Percentiles rank a stretch among this genome's conserved stretches.
These are phyloP conservation scores for Spodoptera frugiperda DNA, from an alignment of 1,140 invertebrate genomes.

Conservation along the genomic window DNA sequence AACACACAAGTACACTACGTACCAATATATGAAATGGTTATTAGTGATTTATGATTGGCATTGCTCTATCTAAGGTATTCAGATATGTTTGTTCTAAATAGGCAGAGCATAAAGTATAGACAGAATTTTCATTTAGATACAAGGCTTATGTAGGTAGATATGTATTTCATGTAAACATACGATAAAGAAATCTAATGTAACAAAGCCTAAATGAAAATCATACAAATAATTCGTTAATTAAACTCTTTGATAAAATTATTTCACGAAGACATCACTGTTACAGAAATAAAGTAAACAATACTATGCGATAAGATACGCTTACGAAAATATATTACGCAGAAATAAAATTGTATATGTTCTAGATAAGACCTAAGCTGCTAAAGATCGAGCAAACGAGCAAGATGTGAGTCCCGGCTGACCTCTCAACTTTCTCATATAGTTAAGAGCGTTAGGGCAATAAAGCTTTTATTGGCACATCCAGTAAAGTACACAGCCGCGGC, in stretches of 20 bases:
- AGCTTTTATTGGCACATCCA: constrained; percentile 39
- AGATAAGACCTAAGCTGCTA: constrained; percentile 17
- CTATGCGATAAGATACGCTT: constrained; percentile 16
- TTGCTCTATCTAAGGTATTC: no score
- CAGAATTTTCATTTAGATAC: no score
- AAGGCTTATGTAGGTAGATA: no score
- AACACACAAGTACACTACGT: no score
- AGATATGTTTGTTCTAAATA: no score
- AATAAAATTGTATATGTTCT: constrained; percentile 13
- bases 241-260: not conserved
- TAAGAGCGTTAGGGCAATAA: constrained; percentile 46
- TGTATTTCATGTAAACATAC: no score
- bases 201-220: not conserved
- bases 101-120: no score
- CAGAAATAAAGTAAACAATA: constrained; percentile 16
- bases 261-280: not conserved
- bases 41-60: no score
- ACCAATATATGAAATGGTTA: no score
- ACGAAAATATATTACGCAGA: not conserved
- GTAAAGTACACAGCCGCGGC: not conserved
- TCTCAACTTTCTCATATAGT: constrained; percentile 51
- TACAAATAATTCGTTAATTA: not conserved
- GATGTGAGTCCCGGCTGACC: constrained; percentile 52
- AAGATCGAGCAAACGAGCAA: constrained; percentile 42
- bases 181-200: not conserved